These are phyloP conservation scores for Phoeniculus purpureus DNA, from an alignment of 2,797 vertebrate species.

Conservation along the genomic window DNA sequence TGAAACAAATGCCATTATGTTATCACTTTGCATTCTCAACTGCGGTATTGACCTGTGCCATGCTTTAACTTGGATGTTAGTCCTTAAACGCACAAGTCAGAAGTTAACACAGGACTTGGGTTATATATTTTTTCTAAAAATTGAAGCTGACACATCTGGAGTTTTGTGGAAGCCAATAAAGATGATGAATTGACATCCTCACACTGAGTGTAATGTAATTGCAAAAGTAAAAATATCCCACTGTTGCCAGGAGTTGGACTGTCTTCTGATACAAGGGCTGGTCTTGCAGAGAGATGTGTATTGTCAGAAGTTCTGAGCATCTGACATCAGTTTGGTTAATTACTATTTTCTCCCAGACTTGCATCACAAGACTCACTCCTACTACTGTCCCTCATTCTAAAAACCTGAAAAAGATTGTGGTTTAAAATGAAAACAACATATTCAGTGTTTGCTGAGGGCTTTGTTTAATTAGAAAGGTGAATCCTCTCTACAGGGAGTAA, in stretches of 20 bases:
- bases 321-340: neutral
- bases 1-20: neutral
- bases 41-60: neutral
- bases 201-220: neutral
- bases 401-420: neutral
- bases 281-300: fast-evolving
- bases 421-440: neutral
- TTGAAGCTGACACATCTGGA: neutral
- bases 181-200: neutral
- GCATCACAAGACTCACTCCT: neutral
- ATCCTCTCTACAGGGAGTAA: neutral
- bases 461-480: conserved; percentile 25
- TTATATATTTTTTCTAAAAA: neutral
- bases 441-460: neutral
- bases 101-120: neutral
- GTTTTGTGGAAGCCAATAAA: neutral
- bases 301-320: neutral
- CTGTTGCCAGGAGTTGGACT: neutral
- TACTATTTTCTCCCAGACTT: neutral
- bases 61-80: neutral
- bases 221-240: neutral
- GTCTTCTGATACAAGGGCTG: neutral
- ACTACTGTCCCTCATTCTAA: too few relatives aligned
- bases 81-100: neutral
- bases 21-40: neutral